Evolutionary conservation across 2,797 vertebrate genomes (phyloP).

Genomic region (Prionace glauca): DNA sequence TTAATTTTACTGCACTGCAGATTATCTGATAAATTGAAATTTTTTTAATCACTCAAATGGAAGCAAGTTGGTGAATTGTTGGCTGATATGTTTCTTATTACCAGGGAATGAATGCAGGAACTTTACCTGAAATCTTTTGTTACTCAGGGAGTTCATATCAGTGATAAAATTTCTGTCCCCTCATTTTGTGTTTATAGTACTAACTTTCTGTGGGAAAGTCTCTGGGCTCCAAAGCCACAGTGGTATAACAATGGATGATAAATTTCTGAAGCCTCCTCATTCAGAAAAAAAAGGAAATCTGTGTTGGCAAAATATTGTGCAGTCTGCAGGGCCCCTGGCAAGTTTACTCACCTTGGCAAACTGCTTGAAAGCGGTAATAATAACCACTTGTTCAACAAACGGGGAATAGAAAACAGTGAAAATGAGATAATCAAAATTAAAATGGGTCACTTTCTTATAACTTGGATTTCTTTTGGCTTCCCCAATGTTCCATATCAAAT

Average conservation of each 20-base stretch:
- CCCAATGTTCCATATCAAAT: neutral
- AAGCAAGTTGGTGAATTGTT: neutral
- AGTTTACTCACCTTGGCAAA: neutral
- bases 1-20: neutral
- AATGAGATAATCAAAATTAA: neutral
- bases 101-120: neutral
- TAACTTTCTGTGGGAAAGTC: neutral
- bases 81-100: neutral
- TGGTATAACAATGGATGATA: neutral
- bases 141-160: neutral
- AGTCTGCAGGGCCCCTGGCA: neutral
- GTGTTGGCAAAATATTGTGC: slow-evolving; percentile 21
- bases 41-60: neutral
- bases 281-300: neutral
- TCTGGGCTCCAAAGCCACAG: neutral
- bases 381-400: neutral
- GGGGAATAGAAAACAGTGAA: neutral
- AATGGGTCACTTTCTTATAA: neutral
- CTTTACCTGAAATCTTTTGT: neutral
- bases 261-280: neutral
- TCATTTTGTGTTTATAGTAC: neutral
- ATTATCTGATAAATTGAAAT: neutral
- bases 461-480: neutral
- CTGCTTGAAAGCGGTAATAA: neutral
- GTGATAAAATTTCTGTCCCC: slow-evolving; percentile 1